Conservation (phyloP, 2,797 vertebrate species). For the Gymnothorax reevesii region DNA sequence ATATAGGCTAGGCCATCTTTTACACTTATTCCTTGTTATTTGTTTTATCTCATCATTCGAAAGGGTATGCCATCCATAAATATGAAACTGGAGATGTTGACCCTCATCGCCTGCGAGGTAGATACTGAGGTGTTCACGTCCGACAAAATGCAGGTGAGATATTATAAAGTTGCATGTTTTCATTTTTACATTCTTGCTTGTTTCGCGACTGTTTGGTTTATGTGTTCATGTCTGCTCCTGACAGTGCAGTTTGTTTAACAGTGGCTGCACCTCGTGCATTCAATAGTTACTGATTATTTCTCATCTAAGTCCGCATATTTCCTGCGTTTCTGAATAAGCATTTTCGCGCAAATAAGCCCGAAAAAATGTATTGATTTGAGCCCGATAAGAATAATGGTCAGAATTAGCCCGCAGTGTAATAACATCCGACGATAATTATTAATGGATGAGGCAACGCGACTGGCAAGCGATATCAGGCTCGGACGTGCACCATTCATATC, state of each 20-base stretch:
- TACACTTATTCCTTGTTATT: slow-evolving; percentile 31
- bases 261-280: slow-evolving; percentile 57
- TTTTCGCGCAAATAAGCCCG: slow-evolving; percentile 36
- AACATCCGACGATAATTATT: not conserved
- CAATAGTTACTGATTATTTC: slow-evolving; percentile 60
- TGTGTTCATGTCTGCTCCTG: not conserved
- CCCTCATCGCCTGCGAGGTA: slow-evolving; percentile 82
- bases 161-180: slow-evolving; percentile 34
- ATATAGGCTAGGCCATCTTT: not conserved
- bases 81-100: slow-evolving; percentile 84
- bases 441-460: not conserved
- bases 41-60: slow-evolving; percentile 36
- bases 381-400: not conserved
- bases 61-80: slow-evolving; percentile 83
- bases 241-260: slow-evolving; percentile 56
- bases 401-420: not conserved
- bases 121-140: slow-evolving; percentile 79
- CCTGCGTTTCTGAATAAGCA: slow-evolving; percentile 44
- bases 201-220: slow-evolving; percentile 38
- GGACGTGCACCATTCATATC: slow-evolving; percentile 22
- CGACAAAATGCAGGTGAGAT: slow-evolving; percentile 79
- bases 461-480: slow-evolving; percentile 16
- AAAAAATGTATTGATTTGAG: slow-evolving; percentile 33
- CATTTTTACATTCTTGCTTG: slow-evolving; percentile 14
- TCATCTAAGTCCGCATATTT: slow-evolving; percentile 72